A percentile compares a stretch with the other conserved stretches of the same genome.
phyloP scores from a whole-genome alignment of 2,888 invertebrate species.

The Caenorhabditis afra region DNA sequence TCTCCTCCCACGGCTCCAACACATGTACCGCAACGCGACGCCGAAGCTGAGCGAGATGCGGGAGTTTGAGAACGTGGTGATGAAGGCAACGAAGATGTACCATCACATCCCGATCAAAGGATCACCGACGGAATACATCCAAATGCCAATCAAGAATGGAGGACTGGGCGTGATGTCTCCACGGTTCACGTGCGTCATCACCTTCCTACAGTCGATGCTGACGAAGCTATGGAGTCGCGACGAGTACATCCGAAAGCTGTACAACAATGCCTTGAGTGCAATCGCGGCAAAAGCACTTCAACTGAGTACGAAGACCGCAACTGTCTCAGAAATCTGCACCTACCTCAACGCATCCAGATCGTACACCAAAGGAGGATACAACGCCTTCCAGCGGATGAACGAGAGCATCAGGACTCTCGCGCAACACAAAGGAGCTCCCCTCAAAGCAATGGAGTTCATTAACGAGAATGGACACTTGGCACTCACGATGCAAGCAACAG shows the following conservation, averaged over 20 bases:
- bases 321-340: not conserved
- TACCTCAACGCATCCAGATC: not conserved
- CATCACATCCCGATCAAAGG: slow-evolving; percentile 14
- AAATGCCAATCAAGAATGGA: slow-evolving; percentile 13
- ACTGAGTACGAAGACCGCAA: too few relatives aligned
- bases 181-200: not conserved
- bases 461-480: not conserved
- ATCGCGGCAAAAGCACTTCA: not conserved
- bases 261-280: not conserved
- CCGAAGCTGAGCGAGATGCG: slow-evolving; percentile 3
- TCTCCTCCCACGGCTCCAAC: slow-evolving; percentile 30
- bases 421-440: too few relatives aligned
- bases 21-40: slow-evolving; percentile 15
- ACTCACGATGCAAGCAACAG: not conserved
- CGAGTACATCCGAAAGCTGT: not conserved
- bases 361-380: not conserved
- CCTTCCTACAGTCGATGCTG: not conserved
- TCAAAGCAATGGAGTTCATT: slow-evolving; percentile 1
- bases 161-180: slow-evolving; percentile 21
- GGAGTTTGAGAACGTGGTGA: not conserved
- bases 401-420: not conserved
- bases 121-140: slow-evolving; percentile 8
- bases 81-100: not conserved
- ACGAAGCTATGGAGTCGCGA: not conserved
- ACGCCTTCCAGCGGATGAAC: not conserved